phyloP scores from a whole-genome alignment of 2,888 invertebrate genomes.

The Habrosyne pyritoides region DNA sequence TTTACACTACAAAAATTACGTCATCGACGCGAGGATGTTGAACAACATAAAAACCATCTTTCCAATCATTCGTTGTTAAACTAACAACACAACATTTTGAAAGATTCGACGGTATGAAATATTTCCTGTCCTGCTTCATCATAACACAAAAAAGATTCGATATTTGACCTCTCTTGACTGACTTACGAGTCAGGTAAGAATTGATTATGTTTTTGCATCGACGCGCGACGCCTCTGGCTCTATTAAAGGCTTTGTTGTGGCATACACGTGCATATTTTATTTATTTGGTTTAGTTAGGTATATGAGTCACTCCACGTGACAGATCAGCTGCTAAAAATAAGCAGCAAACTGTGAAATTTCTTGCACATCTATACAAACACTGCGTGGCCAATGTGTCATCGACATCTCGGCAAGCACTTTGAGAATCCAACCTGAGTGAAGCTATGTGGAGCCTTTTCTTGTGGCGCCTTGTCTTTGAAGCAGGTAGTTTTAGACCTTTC shows the following conservation, averaged over 20 bases:
- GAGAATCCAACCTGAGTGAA: conserved; percentile 22
- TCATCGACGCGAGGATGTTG: neutral
- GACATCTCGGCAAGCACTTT: conserved; percentile 35
- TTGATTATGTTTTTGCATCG: conserved; percentile 14
- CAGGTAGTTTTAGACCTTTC: conserved; percentile 74
- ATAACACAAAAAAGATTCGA: neutral
- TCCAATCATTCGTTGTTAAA: neutral
- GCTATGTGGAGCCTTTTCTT: conserved; percentile 45
- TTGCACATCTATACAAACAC: conserved; percentile 41
- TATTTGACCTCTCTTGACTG: conserved; percentile 2
- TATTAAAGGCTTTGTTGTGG: conserved; percentile 22
- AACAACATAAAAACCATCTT: neutral
- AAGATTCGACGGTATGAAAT: neutral
- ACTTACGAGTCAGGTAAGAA: conserved; percentile 2
- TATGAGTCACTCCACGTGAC: conserved; percentile 51
- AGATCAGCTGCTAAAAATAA: conserved; percentile 55
- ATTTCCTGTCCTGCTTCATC: conserved; percentile 3
- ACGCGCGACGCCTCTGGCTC: conserved; percentile 10
- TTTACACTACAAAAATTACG: neutral
- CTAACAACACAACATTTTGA: neutral
- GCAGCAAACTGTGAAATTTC: conserved; percentile 30
- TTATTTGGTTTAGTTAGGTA: conserved; percentile 25
- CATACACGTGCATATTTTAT: conserved; percentile 23
- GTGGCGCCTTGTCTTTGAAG: conserved; percentile 48
- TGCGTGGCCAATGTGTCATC: conserved; percentile 60